Evolutionary conservation across 2,797 vertebrate genomes (phyloP), one percentile per base, ranked within the genome.

Genomic region (Clarias platycephalus): DNA sequence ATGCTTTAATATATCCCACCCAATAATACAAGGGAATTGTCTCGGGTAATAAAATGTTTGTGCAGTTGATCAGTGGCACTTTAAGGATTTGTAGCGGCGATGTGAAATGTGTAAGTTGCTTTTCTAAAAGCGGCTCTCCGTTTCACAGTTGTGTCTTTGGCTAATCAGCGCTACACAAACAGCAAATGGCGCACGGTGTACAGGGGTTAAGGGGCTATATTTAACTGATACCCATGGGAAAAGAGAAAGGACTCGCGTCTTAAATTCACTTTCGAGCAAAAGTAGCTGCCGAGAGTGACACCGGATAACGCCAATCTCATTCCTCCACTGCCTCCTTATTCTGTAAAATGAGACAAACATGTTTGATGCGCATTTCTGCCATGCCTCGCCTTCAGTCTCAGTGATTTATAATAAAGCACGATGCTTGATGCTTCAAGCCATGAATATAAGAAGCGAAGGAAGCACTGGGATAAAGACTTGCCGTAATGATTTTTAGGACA

Each of bases 161-260:
- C 92, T 97, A 96, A 97, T 97, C 95, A 95, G 95, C 96, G 96
- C 95, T 95, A 96, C 96, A 96, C 95, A 95, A 96, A 97, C 96
- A 97, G 95, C 97, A 97, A 94, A 96, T 97, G 97, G 96, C 93
- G 93, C 91, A 92, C 89, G 90, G 92, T 91, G 91, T 86, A 92
- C 88, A 92, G 90, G 91, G 92, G 92, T 92, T 91, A 88, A 63
- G 88, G 91, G 88, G 91, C 97, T 99, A 99, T 96, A 95, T 98
- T 96, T 99, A 98, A 95, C 95, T 89, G 94, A 94, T 96, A 94
- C 96, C 94, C 96, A 95, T 97, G 97, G 97, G 97, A 98, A 98
- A 96, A 96, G 95, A 90, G 95, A 95, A 97, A 95, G 93, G 94
- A 93, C 86, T 92, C 40, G 89, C 93, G 93, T 91, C 93, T 93